Conservation (phyloP, 1,140 invertebrate species). For the Tetramorium parvispinum region DNA sequence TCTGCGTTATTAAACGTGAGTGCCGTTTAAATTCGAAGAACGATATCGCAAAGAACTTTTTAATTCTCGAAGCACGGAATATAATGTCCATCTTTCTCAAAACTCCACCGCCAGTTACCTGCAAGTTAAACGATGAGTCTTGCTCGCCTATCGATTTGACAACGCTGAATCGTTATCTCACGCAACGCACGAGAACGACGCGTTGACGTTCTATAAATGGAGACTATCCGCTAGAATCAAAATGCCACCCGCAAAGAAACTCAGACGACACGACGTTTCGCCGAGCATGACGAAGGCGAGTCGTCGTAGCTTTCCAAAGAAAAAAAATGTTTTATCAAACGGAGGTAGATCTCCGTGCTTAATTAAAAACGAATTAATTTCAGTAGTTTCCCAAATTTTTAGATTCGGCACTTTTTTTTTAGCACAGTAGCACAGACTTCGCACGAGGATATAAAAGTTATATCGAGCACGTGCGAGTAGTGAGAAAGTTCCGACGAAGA, state of each 20-base stretch:
- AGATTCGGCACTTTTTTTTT: background rate
- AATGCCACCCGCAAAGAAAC: constrained; percentile 42
- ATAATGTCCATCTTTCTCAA: background rate
- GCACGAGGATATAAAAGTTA: background rate
- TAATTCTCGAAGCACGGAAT: background rate
- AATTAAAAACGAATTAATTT: background rate
- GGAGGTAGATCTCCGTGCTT: background rate
- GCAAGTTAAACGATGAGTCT: background rate
- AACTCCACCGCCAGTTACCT: background rate
- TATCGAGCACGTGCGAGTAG: background rate
- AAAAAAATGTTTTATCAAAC: background rate
- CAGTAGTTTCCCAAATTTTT: background rate
- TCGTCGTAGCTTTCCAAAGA: background rate
- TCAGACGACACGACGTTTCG: too few relatives aligned
- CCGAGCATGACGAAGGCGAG: background rate
- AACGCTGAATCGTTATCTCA: constrained; percentile 23
- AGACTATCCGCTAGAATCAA: constrained; percentile 11
- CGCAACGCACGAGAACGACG: background rate
- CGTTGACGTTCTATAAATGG: constrained; percentile 39
- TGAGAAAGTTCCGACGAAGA: constrained; percentile 17
- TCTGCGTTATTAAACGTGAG: background rate
- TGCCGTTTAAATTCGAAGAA: background rate
- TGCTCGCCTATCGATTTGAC: constrained; percentile 13
- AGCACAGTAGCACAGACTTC: background rate
- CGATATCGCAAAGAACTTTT: background rate